Conservation (phyloP, 2,888 invertebrate genomes). For the Drosophila quinaria region DNA sequence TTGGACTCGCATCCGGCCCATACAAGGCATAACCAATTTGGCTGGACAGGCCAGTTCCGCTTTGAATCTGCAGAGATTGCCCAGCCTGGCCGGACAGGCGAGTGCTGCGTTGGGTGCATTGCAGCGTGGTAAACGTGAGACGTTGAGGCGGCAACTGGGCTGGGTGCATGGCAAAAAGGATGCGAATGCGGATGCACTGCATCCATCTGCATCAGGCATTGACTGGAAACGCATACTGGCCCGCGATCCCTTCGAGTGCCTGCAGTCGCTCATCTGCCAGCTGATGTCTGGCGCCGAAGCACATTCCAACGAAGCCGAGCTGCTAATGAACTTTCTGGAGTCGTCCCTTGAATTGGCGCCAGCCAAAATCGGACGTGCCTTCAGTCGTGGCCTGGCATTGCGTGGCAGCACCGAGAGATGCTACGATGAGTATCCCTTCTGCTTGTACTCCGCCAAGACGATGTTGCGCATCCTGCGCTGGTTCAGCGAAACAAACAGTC, state of each 20-base stretch:
- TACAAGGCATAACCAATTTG: slow-evolving; percentile 73
- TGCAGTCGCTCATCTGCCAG: slow-evolving; percentile 85
- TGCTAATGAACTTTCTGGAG: slow-evolving; percentile 80
- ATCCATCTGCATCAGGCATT: slow-evolving; percentile 54
- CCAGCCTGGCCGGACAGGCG: slow-evolving; percentile 56
- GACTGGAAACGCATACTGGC: slow-evolving; percentile 84
- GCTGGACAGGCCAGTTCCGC: slow-evolving; percentile 65
- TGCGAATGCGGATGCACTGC: slow-evolving; percentile 7
- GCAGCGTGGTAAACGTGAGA: slow-evolving; percentile 75
- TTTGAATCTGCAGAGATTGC: slow-evolving; percentile 56
- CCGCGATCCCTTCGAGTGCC: slow-evolving; percentile 84
- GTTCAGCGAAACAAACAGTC: slow-evolving; percentile 73
- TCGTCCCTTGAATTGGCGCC: slow-evolving; percentile 80
- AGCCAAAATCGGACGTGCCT: slow-evolving; percentile 81
- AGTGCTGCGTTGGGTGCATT: slow-evolving; percentile 61
- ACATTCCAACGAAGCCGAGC: slow-evolving; percentile 76
- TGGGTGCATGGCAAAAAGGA: slow-evolving; percentile 39
- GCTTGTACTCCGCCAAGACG: slow-evolving; percentile 84
- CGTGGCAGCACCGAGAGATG: slow-evolving; percentile 77
- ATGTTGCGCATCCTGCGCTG: slow-evolving; percentile 84
- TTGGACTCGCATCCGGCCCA: slow-evolving; percentile 85
- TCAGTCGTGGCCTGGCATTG: slow-evolving; percentile 80
- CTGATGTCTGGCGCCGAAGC: slow-evolving; percentile 84
- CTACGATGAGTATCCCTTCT: slow-evolving; percentile 84
- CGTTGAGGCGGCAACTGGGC: slow-evolving; percentile 31